A percentile compares a stretch with the other conserved stretches of the same genome.
phyloP scores from a whole-genome alignment of 1,140 invertebrate species.

The Phortica variegata region DNA sequence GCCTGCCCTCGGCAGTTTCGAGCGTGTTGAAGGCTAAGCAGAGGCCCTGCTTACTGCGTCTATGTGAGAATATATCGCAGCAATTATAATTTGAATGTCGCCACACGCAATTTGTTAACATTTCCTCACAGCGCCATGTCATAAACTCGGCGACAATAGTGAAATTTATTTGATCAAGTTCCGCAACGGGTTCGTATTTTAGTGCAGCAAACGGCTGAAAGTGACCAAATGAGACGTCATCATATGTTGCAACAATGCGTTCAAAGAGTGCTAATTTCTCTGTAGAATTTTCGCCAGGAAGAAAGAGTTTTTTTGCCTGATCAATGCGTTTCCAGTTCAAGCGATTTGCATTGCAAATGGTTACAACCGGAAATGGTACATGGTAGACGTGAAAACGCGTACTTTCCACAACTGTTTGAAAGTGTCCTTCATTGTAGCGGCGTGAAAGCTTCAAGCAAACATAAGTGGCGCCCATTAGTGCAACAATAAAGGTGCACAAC shows the following conservation, averaged over 20 bases:
- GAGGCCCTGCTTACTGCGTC: conserved; percentile 60
- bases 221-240: conserved; percentile 34
- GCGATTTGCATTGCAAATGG: conserved; percentile 51
- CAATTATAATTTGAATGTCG: conserved; percentile 32
- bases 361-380: conserved; percentile 48
- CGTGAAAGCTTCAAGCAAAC: conserved; percentile 43
- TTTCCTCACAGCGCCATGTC: conserved; percentile 45
- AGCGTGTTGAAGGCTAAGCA: conserved; percentile 62
- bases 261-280: conserved; percentile 28
- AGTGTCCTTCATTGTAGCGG: conserved; percentile 37
- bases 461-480: conserved; percentile 41
- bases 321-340: conserved; percentile 43
- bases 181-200: conserved; percentile 22
- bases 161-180: conserved; percentile 41
- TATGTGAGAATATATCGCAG: conserved; percentile 45
- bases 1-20: conserved; percentile 45
- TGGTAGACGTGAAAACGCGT: conserved; percentile 43
- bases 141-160: conserved; percentile 41
- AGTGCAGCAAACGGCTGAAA: conserved; percentile 39
- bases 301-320: conserved; percentile 30
- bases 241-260: conserved; percentile 30
- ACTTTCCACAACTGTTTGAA: conserved; percentile 50
- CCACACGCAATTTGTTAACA: conserved; percentile 43
- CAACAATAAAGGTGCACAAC: conserved; percentile 37
- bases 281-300: conserved; percentile 28